Conservation (phyloP, 2,113 vertebrate species). For the Bos indicus region DNA sequence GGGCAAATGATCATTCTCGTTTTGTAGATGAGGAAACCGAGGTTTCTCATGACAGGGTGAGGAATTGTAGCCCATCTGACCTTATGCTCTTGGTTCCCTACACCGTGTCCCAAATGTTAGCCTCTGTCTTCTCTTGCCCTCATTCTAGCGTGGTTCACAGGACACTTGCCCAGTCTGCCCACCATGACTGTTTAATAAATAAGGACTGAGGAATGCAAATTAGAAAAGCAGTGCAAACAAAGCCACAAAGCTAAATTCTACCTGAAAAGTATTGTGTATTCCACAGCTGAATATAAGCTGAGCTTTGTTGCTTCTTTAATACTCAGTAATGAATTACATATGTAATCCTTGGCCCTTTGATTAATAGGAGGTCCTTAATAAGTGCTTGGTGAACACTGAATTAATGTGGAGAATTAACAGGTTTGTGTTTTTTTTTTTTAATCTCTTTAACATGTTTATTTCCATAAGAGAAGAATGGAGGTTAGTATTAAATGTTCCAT, state of each 20-base stretch:
- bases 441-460: neutral
- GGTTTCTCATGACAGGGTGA: neutral
- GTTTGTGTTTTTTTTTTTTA: neutral
- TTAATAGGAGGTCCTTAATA: conserved; percentile 10
- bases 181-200: neutral
- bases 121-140: neutral
- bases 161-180: neutral
- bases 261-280: neutral
- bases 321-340: neutral
- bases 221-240: neutral
- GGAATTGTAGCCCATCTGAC: neutral
- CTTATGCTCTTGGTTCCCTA: neutral
- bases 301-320: neutral
- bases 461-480: neutral
- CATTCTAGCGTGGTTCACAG: neutral
- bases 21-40: neutral
- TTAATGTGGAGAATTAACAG: neutral
- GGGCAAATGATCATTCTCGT: neutral
- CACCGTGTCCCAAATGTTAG: neutral
- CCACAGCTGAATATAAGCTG: neutral
- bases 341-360: neutral
- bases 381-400: neutral
- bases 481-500: neutral
- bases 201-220: neutral
- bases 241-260: neutral